Evolutionary conservation across 2,113 vertebrate species (phyloP).

Genomic region (Salvelinus sp.): DNA sequence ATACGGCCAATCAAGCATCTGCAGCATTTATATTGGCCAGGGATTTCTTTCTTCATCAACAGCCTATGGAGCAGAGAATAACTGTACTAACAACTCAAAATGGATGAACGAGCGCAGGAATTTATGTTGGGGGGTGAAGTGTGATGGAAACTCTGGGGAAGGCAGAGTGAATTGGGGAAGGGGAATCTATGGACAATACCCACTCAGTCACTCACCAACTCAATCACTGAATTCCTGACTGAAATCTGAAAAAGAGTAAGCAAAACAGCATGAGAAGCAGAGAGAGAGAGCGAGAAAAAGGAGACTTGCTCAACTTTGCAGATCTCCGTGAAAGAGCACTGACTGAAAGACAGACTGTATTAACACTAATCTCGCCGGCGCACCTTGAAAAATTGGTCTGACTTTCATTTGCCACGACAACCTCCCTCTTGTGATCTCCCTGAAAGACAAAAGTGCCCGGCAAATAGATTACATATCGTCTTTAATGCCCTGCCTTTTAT

Average conservation of each 20-base stretch:
- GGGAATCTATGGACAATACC: conserved; percentile 36
- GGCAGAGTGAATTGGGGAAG: conserved; percentile 16
- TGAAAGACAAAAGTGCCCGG: conserved; percentile 53
- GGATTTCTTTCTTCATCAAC: not conserved
- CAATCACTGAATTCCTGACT: conserved; percentile 18
- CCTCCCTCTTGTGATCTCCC: conserved; percentile 63
- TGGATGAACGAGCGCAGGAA: not conserved
- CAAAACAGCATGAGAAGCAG: not conserved
- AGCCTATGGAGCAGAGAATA: not conserved
- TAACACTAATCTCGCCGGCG: conserved; percentile 70
- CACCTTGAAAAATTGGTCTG: conserved; percentile 67
- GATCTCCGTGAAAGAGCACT: conserved; percentile 41
- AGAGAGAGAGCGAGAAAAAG: not conserved
- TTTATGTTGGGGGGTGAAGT: not conserved
- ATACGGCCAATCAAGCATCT: not conserved
- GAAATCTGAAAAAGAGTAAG: conserved; percentile 58
- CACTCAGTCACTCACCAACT: conserved; percentile 20
- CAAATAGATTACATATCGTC: conserved; percentile 56
- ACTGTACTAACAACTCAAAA: conserved; percentile 5
- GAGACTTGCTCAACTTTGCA: not conserved
- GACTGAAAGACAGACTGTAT: conserved; percentile 59
- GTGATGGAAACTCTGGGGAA: not conserved
- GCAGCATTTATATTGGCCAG: not conserved
- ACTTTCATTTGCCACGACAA: conserved; percentile 61
- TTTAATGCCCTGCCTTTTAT: conserved; percentile 45